Base-by-base conservation (phyloP, 2,888 invertebrate species). In the Aleiodes testaceus region DNA sequence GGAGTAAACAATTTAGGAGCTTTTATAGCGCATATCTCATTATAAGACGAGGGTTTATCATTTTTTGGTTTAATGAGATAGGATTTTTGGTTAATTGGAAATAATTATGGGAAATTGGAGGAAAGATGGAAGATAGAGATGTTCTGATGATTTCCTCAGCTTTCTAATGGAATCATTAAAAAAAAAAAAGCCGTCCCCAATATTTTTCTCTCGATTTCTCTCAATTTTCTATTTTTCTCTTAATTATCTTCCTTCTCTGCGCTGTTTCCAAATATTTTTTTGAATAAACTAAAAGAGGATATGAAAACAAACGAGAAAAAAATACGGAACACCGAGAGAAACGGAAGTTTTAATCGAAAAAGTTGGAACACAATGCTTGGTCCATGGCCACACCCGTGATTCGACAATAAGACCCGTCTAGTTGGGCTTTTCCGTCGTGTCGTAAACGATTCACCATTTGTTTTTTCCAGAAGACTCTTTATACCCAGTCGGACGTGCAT, bases 321-420 rank as follows among this genome's bases (percentile, higher is more conserved):
- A 61, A 44, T 16, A 59, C 0, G 42, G 42, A 44, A 12, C 20
- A 45, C 20, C 26, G 26, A 16, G 63, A 61, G 71, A 75, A 45
- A 78, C 70, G 70, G 77, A 82, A 82, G 78, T 84, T 84, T 84
- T 83, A 84, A 84, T 84, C 82, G 83, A 83, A 84, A 83, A 84
- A 83, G 82, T 84, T 84, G 67, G 76, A 81, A 81, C 81, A 82
- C 81, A 82, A 82, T 80, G 79, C 75, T 26, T 52, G 72, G 73
- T 69, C 68, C 71, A 12, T 45, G 16, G 52, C 67, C 67, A 67
- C 67, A 72, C 36, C 55, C 73, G 74, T 74, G 74, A 79, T 80
- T 75, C 67, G 75, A 79, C 79, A 77, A 77, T 78, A 79, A 76
- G 75, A 69, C 69, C 64, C 45, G 65, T 42, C 55, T 50, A 36